Evolutionary conservation across 1,140 invertebrate genomes (phyloP).

Genomic region (Homalodisca vitripennis): DNA sequence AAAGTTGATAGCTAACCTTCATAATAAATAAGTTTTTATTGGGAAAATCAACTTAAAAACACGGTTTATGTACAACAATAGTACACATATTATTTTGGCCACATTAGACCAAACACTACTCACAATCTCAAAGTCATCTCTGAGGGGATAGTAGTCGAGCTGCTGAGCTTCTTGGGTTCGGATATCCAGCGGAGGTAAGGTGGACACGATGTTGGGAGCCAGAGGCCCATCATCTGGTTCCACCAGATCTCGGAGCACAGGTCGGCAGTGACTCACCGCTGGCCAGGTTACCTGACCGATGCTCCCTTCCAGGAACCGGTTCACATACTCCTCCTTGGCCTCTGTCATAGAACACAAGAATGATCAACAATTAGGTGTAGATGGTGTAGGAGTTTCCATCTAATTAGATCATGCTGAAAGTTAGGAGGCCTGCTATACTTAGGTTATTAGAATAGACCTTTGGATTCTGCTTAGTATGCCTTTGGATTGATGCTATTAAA

Average conservation of each 20-base stretch:
- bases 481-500: neutral
- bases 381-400: neutral
- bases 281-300: conserved; percentile 83
- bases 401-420: conserved; percentile 44
- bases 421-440: too few species aligned
- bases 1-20: too few species aligned
- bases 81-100: too few species aligned
- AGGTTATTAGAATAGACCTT: too few species aligned
- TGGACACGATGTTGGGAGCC: conserved; percentile 68
- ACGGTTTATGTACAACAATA: too few species aligned
- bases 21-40: too few species aligned
- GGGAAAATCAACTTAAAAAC: too few species aligned
- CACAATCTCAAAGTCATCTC: conserved; percentile 94
- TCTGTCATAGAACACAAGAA: conserved; percentile 54
- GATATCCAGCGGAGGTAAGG: conserved; percentile 76
- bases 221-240: conserved; percentile 75
- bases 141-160: conserved; percentile 89
- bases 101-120: too few species aligned
- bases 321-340: conserved; percentile 89
- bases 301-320: conserved; percentile 84
- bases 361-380: neutral
- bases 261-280: conserved; percentile 55
- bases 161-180: conserved; percentile 79
- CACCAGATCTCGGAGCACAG: conserved; percentile 69
- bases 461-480: neutral